Evolutionary conservation across 2,113 vertebrate species (phyloP).

Genomic region (Strix uralensis): DNA sequence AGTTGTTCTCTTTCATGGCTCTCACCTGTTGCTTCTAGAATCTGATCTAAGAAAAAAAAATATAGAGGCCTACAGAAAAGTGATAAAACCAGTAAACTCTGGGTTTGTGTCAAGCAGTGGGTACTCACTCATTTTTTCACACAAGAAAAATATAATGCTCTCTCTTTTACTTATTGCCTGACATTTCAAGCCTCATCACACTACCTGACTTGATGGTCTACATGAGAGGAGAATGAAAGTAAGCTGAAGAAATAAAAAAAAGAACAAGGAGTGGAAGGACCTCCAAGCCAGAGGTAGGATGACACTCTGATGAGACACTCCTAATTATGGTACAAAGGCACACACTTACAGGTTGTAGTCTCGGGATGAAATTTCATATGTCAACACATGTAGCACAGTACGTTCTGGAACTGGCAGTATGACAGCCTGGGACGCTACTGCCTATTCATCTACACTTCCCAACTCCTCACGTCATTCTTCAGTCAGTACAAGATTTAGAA

Average conservation of each 20-base stretch:
- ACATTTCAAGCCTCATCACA: background rate
- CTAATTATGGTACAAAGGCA: background rate
- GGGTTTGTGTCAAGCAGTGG: background rate
- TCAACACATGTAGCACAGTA: background rate
- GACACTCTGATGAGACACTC: background rate
- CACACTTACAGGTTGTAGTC: background rate
- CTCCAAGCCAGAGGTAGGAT: background rate
- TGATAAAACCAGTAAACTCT: background rate
- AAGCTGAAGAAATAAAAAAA: background rate
- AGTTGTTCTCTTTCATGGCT: background rate
- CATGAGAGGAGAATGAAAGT: background rate
- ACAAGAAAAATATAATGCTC: background rate
- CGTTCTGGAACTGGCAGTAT: background rate
- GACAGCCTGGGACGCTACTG: background rate
- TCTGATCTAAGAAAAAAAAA: background rate
- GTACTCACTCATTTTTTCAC: background rate
- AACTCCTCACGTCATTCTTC: accelerated
- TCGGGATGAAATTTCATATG: background rate
- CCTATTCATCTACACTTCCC: background rate
- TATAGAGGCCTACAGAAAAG: background rate
- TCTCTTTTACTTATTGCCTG: background rate
- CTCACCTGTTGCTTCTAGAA: background rate
- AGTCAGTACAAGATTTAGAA: background rate
- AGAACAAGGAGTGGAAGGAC: background rate
- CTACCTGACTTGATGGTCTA: background rate